Evolutionary conservation across 2,797 vertebrate species (phyloP).

Genomic region (Alosa sapidissima): DNA sequence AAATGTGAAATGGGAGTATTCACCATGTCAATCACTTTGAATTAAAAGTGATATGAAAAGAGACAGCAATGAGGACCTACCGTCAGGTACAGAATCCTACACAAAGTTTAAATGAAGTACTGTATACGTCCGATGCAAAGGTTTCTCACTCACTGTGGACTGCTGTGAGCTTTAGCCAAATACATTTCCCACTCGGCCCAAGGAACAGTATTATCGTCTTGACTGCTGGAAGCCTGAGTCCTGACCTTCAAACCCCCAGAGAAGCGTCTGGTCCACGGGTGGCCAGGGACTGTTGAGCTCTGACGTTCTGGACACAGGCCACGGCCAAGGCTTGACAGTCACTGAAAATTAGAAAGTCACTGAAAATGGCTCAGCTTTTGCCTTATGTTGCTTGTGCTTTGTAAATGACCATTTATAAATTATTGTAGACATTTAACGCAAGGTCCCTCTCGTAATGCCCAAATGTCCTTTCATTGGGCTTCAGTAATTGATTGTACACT

Average conservation of each 20-base stretch:
- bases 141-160: not conserved
- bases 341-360: not conserved
- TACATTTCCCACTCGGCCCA: not conserved
- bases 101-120: not conserved
- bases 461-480: not conserved
- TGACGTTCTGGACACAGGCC: not conserved
- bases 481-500: not conserved
- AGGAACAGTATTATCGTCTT: conserved; percentile 1
- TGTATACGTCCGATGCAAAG: not conserved
- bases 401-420: not conserved
- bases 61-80: not conserved
- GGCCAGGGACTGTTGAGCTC: not conserved
- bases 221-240: not conserved
- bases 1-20: not conserved
- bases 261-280: not conserved
- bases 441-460: not conserved
- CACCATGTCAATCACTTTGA: not conserved
- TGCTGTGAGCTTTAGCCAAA: not conserved
- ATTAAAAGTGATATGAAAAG: not conserved
- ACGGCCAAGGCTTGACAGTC: not conserved
- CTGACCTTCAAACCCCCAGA: conserved; percentile 3
- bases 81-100: not conserved
- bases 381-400: not conserved
- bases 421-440: not conserved
- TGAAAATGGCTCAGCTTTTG: not conserved